Conservation (phyloP, 2,888 invertebrate species). For the Imbricaverruca yamaguchii region DNA sequence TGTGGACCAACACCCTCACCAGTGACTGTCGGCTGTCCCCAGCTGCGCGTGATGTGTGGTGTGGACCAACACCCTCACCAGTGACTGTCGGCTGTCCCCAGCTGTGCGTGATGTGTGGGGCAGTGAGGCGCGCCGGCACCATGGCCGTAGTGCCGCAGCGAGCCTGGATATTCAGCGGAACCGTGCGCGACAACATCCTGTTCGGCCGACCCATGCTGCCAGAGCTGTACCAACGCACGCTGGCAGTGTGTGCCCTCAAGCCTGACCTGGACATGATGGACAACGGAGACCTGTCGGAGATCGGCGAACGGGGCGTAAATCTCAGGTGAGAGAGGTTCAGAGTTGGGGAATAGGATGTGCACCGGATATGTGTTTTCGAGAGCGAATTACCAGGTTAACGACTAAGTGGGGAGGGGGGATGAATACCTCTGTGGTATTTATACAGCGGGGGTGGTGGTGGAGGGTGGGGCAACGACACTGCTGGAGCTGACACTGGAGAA, state of each 20-base stretch:
- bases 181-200: constrained; percentile 44
- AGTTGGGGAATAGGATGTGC: too few relatives aligned
- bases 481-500: too few relatives aligned
- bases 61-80: too few relatives aligned
- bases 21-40: background rate
- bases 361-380: too few relatives aligned
- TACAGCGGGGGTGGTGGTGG: too few relatives aligned
- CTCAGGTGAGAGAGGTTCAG: constrained; percentile 40
- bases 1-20: background rate
- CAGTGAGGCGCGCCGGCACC: too few relatives aligned
- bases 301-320: constrained; percentile 92
- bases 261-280: constrained; percentile 88
- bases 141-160: constrained; percentile 43
- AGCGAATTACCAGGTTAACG: too few relatives aligned
- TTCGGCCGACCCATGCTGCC: constrained; percentile 57
- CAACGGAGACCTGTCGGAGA: constrained; percentile 94
- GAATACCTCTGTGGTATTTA: too few relatives aligned
- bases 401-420: too few relatives aligned
- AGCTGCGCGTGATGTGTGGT: constrained; percentile 28
- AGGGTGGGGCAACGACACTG: too few relatives aligned
- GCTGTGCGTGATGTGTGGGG: too few relatives aligned
- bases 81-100: too few relatives aligned
- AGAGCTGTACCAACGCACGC: constrained; percentile 63
- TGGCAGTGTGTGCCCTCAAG: constrained; percentile 82
- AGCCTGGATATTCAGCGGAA: constrained; percentile 45